These are phyloP conservation scores for Ectropis grisescens DNA, from an alignment of 1,140 invertebrate species.

Conservation along the genomic window DNA sequence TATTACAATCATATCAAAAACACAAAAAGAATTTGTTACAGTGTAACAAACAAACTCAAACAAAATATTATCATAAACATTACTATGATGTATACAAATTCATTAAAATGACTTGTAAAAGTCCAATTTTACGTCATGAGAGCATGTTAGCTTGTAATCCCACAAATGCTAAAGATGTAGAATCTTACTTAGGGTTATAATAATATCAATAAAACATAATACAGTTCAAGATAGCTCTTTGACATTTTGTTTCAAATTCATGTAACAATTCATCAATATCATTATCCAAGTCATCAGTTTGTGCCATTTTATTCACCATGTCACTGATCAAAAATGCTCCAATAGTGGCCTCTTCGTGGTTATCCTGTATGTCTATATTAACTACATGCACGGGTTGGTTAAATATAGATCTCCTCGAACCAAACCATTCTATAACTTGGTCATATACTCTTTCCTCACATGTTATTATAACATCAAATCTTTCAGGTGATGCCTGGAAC, in stretches of 20 bases:
- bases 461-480: conserved; percentile 97
- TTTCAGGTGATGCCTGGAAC: conserved; percentile 92
- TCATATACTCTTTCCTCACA: conserved; percentile 99
- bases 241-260: conserved; percentile 93
- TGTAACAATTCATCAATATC: conserved; percentile 97
- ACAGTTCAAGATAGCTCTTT: conserved; percentile 91
- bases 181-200: too few relatives aligned
- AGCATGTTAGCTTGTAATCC: too few relatives aligned
- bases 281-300: conserved; percentile 96
- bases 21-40: too few relatives aligned
- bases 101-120: too few relatives aligned
- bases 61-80: too few relatives aligned
- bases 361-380: conserved; percentile 99
- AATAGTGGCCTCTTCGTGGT: conserved; percentile 99
- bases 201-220: conserved; percentile 94
- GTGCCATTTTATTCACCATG: conserved; percentile 89
- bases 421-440: conserved; percentile 87
- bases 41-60: too few relatives aligned
- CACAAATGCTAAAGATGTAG: too few relatives aligned
- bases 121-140: too few relatives aligned
- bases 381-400: conserved; percentile 95
- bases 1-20: too few relatives aligned
- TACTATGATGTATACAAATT: too few relatives aligned
- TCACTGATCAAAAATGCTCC: conserved; percentile 99
- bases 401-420: conserved; percentile 76